Conservation (phyloP, 1,140 invertebrate species). For the Anthonomus grandis region DNA sequence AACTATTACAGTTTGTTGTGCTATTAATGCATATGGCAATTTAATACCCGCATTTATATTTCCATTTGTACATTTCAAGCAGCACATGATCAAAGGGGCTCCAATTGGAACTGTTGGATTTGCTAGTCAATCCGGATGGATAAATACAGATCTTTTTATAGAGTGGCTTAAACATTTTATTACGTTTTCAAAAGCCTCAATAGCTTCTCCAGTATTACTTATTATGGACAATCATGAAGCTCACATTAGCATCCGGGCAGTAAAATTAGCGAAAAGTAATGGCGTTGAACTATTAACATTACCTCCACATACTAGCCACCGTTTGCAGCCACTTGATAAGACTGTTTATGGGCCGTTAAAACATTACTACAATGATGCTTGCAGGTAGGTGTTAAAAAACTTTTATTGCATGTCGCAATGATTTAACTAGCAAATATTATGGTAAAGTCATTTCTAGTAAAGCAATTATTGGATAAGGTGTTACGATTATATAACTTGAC, state of each 20-base stretch:
- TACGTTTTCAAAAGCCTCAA: slow-evolving; percentile 37
- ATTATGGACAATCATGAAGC: slow-evolving; percentile 30
- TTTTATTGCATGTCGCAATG: no score
- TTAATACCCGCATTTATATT: slow-evolving; percentile 42
- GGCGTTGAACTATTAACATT: slow-evolving; percentile 37
- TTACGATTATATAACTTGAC: no score
- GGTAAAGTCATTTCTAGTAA: no score
- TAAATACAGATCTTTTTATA: slow-evolving; percentile 49
- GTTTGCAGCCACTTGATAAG: slow-evolving; percentile 45
- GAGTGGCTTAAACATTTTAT: slow-evolving; percentile 52
- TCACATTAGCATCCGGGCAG: slow-evolving; percentile 26
- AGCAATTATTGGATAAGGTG: no score
- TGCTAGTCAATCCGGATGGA: slow-evolving; percentile 47
- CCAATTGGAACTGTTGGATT: slow-evolving; percentile 47
- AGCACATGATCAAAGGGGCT: slow-evolving; percentile 34
- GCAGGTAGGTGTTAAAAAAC: no score
- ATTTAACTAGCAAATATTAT: no score
- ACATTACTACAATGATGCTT: slow-evolving; percentile 31
- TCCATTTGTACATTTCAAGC: slow-evolving; percentile 43
- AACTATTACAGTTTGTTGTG: slow-evolving; percentile 45
- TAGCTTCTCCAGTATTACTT: slow-evolving; percentile 37
- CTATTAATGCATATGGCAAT: slow-evolving; percentile 46
- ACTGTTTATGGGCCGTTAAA: slow-evolving; percentile 37
- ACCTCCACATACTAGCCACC: slow-evolving; percentile 43
- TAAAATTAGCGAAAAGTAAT: slow-evolving; percentile 23